These are phyloP conservation scores for Corvus cornix DNA, from an alignment of 2,113 vertebrate species.

Conservation along the genomic window DNA sequence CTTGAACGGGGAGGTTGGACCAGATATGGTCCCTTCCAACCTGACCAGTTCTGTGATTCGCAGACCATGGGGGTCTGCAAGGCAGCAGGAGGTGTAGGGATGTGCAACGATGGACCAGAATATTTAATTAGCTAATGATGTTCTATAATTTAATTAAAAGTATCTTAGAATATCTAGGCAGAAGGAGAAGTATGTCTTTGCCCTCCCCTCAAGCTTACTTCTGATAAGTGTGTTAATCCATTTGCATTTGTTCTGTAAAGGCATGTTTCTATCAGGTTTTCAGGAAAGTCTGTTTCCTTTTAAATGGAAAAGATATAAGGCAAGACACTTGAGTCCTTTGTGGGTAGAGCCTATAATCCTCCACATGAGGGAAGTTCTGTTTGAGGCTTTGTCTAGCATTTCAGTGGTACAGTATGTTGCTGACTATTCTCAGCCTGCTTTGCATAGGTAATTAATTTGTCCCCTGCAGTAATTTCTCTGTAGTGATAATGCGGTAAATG, in stretches of 20 bases:
- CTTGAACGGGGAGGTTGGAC: background rate
- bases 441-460: conserved; percentile 63
- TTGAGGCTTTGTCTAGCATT: conserved; percentile 49
- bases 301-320: conserved; percentile 31
- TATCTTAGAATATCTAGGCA: background rate
- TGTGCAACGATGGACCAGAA: background rate
- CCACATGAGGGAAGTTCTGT: background rate
- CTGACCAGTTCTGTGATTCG: background rate
- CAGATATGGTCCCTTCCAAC: background rate
- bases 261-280: conserved; percentile 29
- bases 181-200: background rate
- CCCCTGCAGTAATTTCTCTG: conserved; percentile 27
- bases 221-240: conserved; percentile 9
- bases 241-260: conserved; percentile 26
- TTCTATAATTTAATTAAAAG: conserved; percentile 12
- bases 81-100: background rate
- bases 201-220: background rate
- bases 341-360: conserved; percentile 40
- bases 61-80: background rate
- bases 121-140: conserved; percentile 21
- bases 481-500: conserved; percentile 1
- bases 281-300: conserved; percentile 38
- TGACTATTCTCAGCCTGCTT: conserved; percentile 54
- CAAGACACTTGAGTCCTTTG: conserved; percentile 45
- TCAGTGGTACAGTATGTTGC: conserved; percentile 14